A percentile compares a stretch with the other conserved stretches of the same genome.
phyloP scores from a whole-genome alignment of 2,797 vertebrate species.

The Gallinago solitaria region DNA sequence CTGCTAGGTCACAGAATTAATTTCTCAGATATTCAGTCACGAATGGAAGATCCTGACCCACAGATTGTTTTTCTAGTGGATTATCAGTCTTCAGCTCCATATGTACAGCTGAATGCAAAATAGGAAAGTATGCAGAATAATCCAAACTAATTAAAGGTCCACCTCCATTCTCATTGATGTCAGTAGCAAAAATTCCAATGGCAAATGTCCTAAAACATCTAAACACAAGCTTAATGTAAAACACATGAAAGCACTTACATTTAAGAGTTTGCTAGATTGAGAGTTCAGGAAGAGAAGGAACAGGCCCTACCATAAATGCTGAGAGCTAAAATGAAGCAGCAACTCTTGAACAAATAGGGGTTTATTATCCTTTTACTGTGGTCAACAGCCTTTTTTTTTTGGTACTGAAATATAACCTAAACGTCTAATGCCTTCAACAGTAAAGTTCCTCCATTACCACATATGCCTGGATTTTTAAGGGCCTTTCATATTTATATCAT shows the following conservation, averaged over 20 bases:
- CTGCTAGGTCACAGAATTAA: background rate
- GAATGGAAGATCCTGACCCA: background rate
- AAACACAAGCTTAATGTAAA: slow-evolving; percentile 31
- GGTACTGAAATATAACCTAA: background rate
- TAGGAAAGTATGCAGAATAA: slow-evolving; percentile 1
- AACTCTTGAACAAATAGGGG: background rate
- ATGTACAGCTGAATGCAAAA: background rate
- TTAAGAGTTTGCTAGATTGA: background rate
- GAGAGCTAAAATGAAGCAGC: background rate
- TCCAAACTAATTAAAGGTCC: background rate
- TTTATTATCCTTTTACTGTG: background rate
- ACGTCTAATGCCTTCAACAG: background rate
- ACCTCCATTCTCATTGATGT: slow-evolving; percentile 1
- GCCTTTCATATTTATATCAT: background rate
- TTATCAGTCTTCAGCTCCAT: background rate
- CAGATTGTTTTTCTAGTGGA: background rate
- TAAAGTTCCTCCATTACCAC: background rate
- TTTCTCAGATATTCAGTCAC: background rate
- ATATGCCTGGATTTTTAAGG: background rate
- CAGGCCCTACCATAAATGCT: background rate
- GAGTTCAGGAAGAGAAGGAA: background rate
- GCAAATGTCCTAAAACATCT: slow-evolving; percentile 33
- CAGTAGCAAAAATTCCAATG: slow-evolving; percentile 42
- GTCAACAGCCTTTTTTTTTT: background rate
- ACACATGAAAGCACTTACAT: background rate